Base-by-base conservation (phyloP, 2,888 invertebrate genomes). In the Xanthia togata region DNA sequence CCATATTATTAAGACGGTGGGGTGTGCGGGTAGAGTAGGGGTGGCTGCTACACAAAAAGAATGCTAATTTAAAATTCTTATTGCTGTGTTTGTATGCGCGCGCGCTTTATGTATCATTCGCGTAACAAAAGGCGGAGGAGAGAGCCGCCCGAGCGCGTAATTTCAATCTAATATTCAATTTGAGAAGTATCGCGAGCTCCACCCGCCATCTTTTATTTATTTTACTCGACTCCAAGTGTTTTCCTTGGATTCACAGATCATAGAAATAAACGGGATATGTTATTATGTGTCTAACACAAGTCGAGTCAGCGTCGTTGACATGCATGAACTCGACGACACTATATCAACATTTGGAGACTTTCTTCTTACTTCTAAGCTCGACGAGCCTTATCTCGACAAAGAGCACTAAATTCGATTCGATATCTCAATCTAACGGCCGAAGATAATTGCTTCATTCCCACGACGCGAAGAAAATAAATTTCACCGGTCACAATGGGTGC, bases 1-100 rank as follows among this genome's bases (percentile, higher is more conserved):
- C 94, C 95, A 94, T 95, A 95, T 95, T 96, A 96, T 96, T 96
- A 96, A 96, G 96, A 95, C 93, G 93, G 91, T 90, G 93, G 95
- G 94, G 94, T 90, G 93, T 91, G 93, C 87, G 93, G 93, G 93
- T 90, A 91, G 92, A 89, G 89, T 87, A 90, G 89, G 96, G 95
- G 95, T 94, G 94, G 95, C 92, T 90, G 93, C 92, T 93, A 92
- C 94, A 96, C 95, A 96, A 96, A 96, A 96, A 96, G 95, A 96
- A 96, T 96, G 96, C 96, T 96, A 96, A 96, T 96, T 96, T 96
- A 95, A 96, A 96, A 96, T 96, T 96, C 95, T 94, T 96, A 96
- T 96, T 96, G 93, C 94, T 92, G 91, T 94, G 95, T 95, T 94
- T 94, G 94, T 96, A 95, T 96, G 96, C 96, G 96, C 96, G 93